Conservation (phyloP, 2,888 invertebrate species). For the Yponomeuta malinellus region DNA sequence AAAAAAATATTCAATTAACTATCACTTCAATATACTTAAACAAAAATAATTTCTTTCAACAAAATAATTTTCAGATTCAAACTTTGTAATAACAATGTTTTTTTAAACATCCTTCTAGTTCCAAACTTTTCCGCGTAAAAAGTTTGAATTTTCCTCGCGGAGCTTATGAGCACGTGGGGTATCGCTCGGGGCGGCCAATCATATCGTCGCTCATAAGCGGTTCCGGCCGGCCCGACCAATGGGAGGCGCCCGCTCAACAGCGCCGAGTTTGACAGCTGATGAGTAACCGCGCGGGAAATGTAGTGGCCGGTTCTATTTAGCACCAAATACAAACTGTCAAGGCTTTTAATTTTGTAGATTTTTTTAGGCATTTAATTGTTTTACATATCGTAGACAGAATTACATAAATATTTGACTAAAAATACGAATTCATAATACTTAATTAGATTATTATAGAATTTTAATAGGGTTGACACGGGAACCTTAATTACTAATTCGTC, state of each 20-base stretch:
- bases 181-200: slow-evolving; percentile 66
- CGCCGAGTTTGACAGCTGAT: slow-evolving; percentile 63
- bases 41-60: too few relatives aligned
- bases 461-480: too few relatives aligned
- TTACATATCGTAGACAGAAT: background rate
- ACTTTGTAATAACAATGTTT: too few relatives aligned
- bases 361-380: background rate
- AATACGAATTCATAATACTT: too few relatives aligned
- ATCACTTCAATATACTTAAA: too few relatives aligned
- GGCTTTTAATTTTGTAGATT: background rate
- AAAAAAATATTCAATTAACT: too few relatives aligned
- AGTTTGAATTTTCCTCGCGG: slow-evolving; percentile 48
- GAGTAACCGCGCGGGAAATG: slow-evolving; percentile 38
- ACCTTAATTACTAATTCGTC: too few relatives aligned
- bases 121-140: slow-evolving; percentile 36
- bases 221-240: slow-evolving; percentile 51
- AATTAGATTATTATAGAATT: too few relatives aligned
- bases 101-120: background rate
- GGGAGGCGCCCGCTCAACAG: slow-evolving; percentile 54
- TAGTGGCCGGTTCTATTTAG: background rate
- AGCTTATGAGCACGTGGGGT: slow-evolving; percentile 72
- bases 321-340: background rate
- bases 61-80: too few relatives aligned
- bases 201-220: slow-evolving; percentile 63
- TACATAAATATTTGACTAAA: background rate